Percentiles rank a stretch among this genome's conserved stretches.
Conservation (phyloP, 2,797 vertebrate species). For the Sebastes miniatus region DNA sequence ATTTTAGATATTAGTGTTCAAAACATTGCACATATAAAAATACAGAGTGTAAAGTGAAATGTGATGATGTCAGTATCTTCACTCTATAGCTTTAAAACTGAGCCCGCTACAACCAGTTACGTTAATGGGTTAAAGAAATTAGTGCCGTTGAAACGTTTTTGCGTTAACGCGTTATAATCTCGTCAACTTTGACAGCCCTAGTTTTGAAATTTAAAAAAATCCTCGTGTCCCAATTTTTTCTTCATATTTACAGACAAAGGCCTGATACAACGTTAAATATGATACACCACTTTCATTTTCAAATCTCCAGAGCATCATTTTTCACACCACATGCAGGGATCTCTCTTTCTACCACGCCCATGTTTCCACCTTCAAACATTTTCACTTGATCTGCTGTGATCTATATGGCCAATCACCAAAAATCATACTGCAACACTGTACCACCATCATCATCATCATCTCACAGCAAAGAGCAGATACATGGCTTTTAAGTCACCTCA, state of each 20-base stretch:
- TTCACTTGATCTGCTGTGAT: neutral
- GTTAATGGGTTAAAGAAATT: too few species aligned
- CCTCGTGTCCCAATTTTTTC: neutral
- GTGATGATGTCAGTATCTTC: too few species aligned
- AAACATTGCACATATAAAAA: too few species aligned
- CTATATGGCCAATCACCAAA: neutral
- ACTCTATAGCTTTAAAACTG: too few species aligned
- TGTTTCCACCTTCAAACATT: neutral
- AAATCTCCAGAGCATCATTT: neutral
- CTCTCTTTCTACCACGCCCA: constrained; percentile 46
- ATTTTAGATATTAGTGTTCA: too few species aligned
- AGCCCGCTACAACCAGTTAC: too few species aligned
- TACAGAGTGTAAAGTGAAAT: too few species aligned
- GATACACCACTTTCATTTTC: neutral
- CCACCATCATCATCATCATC: neutral
- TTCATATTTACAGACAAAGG: neutral
- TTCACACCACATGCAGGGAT: neutral
- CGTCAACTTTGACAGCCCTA: too few species aligned
- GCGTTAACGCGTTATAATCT: too few species aligned
- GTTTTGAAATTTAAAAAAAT: neutral
- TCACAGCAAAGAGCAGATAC: neutral
- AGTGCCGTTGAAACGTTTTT: too few species aligned
- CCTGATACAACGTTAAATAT: neutral
- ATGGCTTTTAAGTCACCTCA: constrained; percentile 18
- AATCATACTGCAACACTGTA: neutral